Conservation (phyloP, 1,140 invertebrate species). For the Drosophila baimaii region DNA sequence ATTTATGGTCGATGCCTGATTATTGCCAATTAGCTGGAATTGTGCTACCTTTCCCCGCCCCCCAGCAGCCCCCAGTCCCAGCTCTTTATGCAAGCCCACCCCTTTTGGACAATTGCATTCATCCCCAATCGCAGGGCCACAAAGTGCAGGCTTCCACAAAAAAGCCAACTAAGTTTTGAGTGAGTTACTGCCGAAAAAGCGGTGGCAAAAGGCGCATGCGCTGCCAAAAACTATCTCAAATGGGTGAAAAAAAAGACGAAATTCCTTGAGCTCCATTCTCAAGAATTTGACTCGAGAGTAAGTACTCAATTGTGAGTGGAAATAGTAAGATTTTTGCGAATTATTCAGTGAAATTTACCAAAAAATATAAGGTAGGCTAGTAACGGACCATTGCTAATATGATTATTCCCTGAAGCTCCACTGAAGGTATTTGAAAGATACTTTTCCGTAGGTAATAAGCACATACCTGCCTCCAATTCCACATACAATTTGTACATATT, state of each 20-base stretch:
- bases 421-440: too few relatives aligned
- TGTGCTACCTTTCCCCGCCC: slow-evolving; percentile 39
- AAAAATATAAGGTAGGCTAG: neutral
- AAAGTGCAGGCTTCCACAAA: slow-evolving; percentile 28
- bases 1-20: slow-evolving; percentile 72
- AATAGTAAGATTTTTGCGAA: neutral
- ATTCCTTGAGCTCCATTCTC: neutral
- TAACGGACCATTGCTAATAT: neutral
- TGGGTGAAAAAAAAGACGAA: neutral
- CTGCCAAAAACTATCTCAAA: slow-evolving; percentile 36
- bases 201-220: slow-evolving; percentile 21
- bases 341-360: neutral
- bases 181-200: slow-evolving; percentile 37
- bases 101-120: slow-evolving; percentile 38
- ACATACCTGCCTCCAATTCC: too few relatives aligned
- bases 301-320: slow-evolving; percentile 13
- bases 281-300: slow-evolving; percentile 17
- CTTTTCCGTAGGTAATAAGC: too few relatives aligned
- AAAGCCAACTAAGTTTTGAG: slow-evolving; percentile 45
- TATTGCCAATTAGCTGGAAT: slow-evolving; percentile 75
- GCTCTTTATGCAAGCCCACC: neutral
- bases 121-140: slow-evolving; percentile 39
- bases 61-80: neutral
- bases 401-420: neutral
- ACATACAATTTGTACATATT: too few relatives aligned